A percentile compares a stretch with the other conserved stretches of the same genome.
phyloP scores from a whole-genome alignment of 2,888 invertebrate species.

The Villa cingulata region DNA sequence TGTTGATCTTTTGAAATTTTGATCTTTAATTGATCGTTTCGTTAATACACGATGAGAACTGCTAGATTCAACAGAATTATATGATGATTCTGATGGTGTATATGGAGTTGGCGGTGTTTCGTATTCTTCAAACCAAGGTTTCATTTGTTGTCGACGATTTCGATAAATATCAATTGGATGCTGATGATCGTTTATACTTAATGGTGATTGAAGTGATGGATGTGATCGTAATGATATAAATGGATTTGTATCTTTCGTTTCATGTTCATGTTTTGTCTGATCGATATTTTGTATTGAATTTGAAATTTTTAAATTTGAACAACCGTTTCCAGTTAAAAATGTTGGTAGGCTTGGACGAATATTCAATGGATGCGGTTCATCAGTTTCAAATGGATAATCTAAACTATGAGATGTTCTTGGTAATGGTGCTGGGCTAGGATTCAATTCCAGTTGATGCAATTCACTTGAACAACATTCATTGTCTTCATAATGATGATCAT shows the following conservation, averaged over 20 bases:
- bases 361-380: no score
- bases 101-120: background rate
- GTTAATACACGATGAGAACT: background rate
- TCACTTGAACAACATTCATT: background rate
- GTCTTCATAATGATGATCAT: background rate
- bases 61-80: no score
- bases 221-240: background rate
- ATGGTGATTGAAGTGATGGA: no score
- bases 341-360: no score
- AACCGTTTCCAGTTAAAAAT: no score
- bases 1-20: background rate
- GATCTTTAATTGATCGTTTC: background rate
- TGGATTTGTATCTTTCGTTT: background rate
- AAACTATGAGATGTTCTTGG: background rate
- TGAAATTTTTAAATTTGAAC: no score
- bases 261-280: no score
- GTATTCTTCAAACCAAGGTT: background rate
- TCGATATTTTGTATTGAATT: no score
- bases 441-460: background rate
- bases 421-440: background rate
- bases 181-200: no score
- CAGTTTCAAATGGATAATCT: background rate
- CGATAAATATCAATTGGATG: background rate
- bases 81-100: background rate
- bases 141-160: background rate